phyloP scores from a whole-genome alignment of 2,888 invertebrate genomes.

The Orthosia cruda region DNA sequence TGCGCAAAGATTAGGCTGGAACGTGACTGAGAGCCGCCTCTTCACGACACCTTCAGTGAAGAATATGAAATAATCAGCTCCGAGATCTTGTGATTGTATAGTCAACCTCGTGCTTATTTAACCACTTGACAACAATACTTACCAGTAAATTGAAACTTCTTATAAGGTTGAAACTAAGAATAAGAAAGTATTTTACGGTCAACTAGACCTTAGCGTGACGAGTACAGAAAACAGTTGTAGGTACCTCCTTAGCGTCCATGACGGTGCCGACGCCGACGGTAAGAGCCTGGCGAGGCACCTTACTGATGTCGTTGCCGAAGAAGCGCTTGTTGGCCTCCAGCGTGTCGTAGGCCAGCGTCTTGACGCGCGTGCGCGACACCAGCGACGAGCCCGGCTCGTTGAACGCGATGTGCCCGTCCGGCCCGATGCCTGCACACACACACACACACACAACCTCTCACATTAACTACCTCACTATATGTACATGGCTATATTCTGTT shows the following conservation, averaged over 20 bases:
- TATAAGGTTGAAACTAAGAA: neutral
- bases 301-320: conserved; percentile 98
- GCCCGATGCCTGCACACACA: conserved; percentile 96
- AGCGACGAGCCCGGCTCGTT: conserved; percentile 99
- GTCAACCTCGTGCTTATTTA: too few relatives aligned
- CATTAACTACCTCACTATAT: neutral
- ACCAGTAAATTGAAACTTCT: too few relatives aligned
- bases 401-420: conserved; percentile 99
- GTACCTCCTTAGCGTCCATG: conserved; percentile 99
- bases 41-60: too few relatives aligned
- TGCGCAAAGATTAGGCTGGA: too few relatives aligned
- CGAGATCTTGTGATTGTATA: too few relatives aligned
- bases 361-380: conserved; percentile 98
- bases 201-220: too few relatives aligned
- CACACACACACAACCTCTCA: neutral
- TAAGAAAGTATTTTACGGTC: too few relatives aligned
- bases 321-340: conserved; percentile 99
- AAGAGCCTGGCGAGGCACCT: conserved; percentile 98
- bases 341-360: conserved; percentile 99
- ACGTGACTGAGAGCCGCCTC: too few relatives aligned
- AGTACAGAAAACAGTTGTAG: neutral
- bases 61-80: too few relatives aligned
- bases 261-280: conserved; percentile 99
- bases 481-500: too few relatives aligned
- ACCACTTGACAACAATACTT: too few relatives aligned